Conservation (phyloP, 2,113 vertebrate species). For the Dicentrarchus labrax region DNA sequence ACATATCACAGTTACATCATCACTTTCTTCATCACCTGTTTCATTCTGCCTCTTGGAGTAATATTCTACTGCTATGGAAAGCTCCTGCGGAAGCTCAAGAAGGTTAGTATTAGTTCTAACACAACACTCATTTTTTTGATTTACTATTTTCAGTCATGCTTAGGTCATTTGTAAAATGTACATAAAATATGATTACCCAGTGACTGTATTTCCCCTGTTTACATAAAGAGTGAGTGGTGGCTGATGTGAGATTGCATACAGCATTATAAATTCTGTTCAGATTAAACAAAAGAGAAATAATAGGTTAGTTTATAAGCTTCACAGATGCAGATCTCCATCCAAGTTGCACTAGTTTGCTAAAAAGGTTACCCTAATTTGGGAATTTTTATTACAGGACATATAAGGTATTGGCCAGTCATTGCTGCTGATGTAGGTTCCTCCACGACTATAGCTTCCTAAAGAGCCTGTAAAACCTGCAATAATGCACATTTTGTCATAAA, state of each 20-base stretch:
- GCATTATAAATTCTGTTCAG: too few species aligned
- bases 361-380: not conserved
- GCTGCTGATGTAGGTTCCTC: too few species aligned
- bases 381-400: not conserved
- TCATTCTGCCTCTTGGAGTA: slow-evolving; percentile 88
- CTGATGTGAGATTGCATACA: too few species aligned
- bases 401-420: too few species aligned
- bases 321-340: not conserved
- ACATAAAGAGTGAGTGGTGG: too few species aligned
- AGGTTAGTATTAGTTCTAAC: slow-evolving; percentile 81
- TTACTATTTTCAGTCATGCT: too few species aligned
- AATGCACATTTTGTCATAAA: not conserved
- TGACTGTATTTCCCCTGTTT: too few species aligned
- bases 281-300: too few species aligned
- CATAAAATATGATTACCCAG: too few species aligned
- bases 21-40: slow-evolving; percentile 89
- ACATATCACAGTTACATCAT: slow-evolving; percentile 88
- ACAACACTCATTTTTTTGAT: not conserved
- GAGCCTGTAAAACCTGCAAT: not conserved
- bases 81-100: slow-evolving; percentile 87
- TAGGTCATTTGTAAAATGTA: too few species aligned
- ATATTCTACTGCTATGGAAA: slow-evolving; percentile 92
- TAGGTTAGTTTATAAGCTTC: too few species aligned
- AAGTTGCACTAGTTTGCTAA: not conserved
- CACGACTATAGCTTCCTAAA: too few species aligned